Conservation (phyloP, 2,797 vertebrate species). For the Crax fasciolata region DNA sequence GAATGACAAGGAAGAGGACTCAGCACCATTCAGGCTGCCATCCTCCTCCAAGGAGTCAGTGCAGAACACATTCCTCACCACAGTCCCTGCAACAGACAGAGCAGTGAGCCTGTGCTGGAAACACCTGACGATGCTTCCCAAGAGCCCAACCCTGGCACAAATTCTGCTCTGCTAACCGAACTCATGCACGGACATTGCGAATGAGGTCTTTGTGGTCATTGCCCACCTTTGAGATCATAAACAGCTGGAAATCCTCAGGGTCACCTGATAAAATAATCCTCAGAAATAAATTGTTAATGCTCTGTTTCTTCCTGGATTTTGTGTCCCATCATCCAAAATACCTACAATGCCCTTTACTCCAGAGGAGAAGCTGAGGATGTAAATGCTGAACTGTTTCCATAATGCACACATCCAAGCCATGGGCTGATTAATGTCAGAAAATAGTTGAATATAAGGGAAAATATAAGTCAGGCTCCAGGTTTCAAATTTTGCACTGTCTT, state of each 20-base stretch:
- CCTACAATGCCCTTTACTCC: rapidly evolving
- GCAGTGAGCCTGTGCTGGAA: background rate
- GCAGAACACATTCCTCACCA: background rate
- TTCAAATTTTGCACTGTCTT: background rate
- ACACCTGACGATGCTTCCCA: background rate
- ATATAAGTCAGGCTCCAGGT: background rate
- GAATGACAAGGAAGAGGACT: background rate
- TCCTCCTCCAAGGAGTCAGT: background rate
- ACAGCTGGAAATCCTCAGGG: background rate
- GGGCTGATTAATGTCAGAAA: background rate
- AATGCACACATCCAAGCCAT: rapidly evolving
- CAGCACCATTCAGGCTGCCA: background rate
- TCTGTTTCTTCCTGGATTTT: background rate
- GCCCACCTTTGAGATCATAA: background rate
- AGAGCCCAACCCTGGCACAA: background rate
- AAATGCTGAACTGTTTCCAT: background rate
- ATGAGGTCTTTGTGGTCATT: background rate
- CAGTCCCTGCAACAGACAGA: background rate
- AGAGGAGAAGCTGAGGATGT: background rate
- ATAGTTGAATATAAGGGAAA: background rate
- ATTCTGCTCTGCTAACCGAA: background rate
- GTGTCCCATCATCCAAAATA: background rate
- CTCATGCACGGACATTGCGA: background rate
- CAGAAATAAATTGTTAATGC: background rate
- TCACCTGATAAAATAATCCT: background rate